A percentile compares a stretch with the other conserved stretches of the same genome.
phyloP scores from a whole-genome alignment of 2,888 invertebrate genomes.

The Meiosimyza platycephala region DNA sequence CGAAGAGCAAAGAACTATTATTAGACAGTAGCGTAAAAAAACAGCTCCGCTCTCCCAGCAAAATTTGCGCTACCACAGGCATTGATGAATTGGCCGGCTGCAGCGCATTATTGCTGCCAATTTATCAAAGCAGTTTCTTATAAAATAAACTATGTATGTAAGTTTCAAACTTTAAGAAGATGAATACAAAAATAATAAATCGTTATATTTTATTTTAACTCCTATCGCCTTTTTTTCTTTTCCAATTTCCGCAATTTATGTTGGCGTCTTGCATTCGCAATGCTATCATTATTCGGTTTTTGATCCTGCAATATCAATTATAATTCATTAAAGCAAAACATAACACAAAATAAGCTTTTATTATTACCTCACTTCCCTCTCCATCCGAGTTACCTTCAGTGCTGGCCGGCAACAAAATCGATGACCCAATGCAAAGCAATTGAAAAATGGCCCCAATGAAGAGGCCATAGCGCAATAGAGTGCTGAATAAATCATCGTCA shows the following conservation, averaged over 20 bases:
- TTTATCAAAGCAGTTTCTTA: too few species aligned
- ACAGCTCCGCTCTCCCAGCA: too few species aligned
- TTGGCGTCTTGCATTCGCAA: slow-evolving; percentile 55
- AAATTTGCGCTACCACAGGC: too few species aligned
- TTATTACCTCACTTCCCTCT: slow-evolving; percentile 48
- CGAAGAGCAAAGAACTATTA: too few species aligned
- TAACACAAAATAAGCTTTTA: neutral
- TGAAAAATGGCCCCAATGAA: slow-evolving; percentile 91
- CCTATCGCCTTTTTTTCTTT: slow-evolving; percentile 63
- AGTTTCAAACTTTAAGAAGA: too few species aligned
- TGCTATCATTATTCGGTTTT: slow-evolving; percentile 45
- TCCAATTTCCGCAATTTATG: slow-evolving; percentile 63
- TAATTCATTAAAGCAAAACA: slow-evolving; percentile 13
- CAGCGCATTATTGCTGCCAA: too few species aligned
- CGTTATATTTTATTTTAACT: too few species aligned
- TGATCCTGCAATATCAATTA: slow-evolving; percentile 47
- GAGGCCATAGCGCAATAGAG: slow-evolving; percentile 81
- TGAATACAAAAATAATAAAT: too few species aligned
- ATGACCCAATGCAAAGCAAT: slow-evolving; percentile 83
- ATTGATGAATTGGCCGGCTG: too few species aligned
- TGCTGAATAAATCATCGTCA: slow-evolving; percentile 77
- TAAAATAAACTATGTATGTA: too few species aligned
- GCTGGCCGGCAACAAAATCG: slow-evolving; percentile 76
- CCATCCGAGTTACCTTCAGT: slow-evolving; percentile 39
- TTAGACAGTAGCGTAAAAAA: too few species aligned